Conservation (phyloP, 2,113 vertebrate species). For the Gavialis gangeticus region DNA sequence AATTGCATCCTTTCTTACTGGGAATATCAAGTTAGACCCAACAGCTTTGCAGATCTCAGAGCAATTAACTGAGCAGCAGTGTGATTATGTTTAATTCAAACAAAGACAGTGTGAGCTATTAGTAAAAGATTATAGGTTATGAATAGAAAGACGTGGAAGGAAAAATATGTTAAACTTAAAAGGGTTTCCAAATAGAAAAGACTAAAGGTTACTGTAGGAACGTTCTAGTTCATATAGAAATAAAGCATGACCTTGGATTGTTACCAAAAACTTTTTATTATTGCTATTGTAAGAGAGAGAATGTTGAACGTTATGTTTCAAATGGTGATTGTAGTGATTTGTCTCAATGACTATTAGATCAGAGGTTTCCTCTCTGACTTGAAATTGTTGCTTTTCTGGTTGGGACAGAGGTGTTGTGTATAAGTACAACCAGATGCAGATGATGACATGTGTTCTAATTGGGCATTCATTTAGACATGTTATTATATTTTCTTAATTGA, state of each 20-base stretch:
- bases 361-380: neutral
- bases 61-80: neutral
- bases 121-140: neutral
- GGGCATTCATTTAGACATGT: neutral
- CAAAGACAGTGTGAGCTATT: neutral
- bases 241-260: neutral
- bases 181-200: neutral
- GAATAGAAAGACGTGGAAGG: neutral
- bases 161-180: neutral
- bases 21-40: neutral
- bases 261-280: neutral
- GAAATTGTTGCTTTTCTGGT: neutral
- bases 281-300: neutral
- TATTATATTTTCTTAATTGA: neutral
- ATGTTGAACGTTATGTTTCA: neutral
- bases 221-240: neutral
- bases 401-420: neutral
- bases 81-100: constrained; percentile 5
- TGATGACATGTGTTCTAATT: neutral
- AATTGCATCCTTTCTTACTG: neutral
- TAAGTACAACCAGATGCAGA: neutral
- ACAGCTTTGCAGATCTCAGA: neutral
- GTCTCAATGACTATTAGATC: neutral
- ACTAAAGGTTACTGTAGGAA: neutral
- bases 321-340: neutral